These are phyloP conservation scores for Malurus melanocephalus DNA, from an alignment of 2,113 vertebrate genomes.

Conservation along the genomic window DNA sequence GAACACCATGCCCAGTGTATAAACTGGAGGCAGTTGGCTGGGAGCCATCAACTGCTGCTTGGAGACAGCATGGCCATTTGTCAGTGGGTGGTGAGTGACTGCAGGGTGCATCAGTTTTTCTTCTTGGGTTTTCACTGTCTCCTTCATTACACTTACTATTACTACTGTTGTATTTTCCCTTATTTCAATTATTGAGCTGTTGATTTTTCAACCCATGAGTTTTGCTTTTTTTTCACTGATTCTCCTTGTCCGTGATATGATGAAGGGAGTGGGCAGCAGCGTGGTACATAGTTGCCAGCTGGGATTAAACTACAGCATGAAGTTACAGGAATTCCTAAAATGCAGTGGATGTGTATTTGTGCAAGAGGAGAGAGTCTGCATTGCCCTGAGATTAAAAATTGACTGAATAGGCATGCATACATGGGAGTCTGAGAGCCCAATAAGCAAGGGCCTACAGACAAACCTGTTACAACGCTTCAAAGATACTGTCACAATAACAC, in stretches of 20 bases:
- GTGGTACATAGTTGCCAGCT: neutral
- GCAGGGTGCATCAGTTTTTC: neutral
- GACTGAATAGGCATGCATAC: neutral
- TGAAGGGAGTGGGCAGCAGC: neutral
- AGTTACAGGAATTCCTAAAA: neutral
- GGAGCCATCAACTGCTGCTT: rapidly evolving
- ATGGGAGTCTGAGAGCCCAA: neutral
- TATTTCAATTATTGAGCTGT: neutral
- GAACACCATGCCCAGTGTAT: neutral
- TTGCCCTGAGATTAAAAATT: neutral
- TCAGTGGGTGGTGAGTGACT: neutral
- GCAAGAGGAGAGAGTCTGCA: neutral
- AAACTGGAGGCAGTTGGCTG: rapidly evolving
- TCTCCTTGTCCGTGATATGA: neutral
- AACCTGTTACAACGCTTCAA: neutral
- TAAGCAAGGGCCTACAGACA: neutral
- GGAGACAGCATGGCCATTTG: neutral
- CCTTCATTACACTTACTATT: neutral
- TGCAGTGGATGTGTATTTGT: neutral
- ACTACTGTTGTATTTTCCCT: neutral
- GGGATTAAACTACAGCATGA: neutral
- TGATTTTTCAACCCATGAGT: neutral
- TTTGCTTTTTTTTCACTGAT: neutral
- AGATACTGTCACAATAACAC: neutral
- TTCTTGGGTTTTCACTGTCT: neutral